phyloP scores from a whole-genome alignment of 2,113 vertebrate species.

The Chloropsis hardwickii region DNA sequence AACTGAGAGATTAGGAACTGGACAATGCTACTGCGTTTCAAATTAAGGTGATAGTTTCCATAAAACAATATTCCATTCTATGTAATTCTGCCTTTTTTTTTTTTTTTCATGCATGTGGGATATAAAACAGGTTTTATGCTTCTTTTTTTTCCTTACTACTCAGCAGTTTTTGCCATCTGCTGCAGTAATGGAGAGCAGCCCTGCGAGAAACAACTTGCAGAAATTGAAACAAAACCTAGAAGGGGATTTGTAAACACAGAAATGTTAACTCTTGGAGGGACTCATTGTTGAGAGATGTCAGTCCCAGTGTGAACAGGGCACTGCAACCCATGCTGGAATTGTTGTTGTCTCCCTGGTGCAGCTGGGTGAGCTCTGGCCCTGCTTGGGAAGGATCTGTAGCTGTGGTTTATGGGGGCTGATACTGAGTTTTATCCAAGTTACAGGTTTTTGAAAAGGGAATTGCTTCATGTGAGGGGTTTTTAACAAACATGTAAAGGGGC shows the following conservation, averaged over 20 bases:
- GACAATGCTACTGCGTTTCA: not conserved
- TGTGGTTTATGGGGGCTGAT: not conserved
- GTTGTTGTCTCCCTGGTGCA: not conserved
- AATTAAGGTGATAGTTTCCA: not conserved
- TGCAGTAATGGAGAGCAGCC: not conserved
- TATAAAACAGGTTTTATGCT: not conserved
- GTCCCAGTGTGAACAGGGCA: not conserved
- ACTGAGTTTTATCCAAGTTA: not conserved
- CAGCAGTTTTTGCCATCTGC: slow-evolving; percentile 25
- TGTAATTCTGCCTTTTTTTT: slow-evolving; percentile 1
- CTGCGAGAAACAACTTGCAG: not conserved
- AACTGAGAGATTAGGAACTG: not conserved
- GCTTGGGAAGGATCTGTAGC: not conserved
- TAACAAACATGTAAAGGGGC: not conserved
- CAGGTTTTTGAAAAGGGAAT: not conserved
- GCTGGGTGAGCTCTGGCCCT: not conserved
- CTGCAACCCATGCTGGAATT: not conserved
- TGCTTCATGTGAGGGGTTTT: not conserved
- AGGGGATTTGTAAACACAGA: not conserved
- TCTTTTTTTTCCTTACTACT: not conserved
- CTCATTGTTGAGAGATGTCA: not conserved
- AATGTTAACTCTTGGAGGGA: not conserved
- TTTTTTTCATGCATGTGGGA: not conserved
- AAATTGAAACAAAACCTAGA: not conserved
- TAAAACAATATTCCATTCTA: not conserved